phyloP scores from a whole-genome alignment of 1,140 invertebrate species.

The Cyrtorhinus lividipennis region DNA sequence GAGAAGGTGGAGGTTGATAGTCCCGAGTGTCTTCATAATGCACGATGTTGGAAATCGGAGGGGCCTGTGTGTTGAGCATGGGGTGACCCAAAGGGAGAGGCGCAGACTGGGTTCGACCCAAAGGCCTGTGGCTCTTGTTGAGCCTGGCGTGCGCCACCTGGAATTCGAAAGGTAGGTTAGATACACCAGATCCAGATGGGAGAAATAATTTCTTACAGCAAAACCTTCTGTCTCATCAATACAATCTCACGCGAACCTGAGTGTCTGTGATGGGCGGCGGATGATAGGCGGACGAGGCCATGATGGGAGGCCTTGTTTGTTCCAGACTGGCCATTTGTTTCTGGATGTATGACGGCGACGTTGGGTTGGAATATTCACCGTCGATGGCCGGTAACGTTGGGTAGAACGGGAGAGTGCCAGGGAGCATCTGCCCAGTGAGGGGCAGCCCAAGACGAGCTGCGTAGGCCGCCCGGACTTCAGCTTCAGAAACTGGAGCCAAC shows the following conservation, averaged over 20 bases:
- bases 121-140: constrained; percentile 58
- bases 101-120: constrained; percentile 84
- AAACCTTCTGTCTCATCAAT: constrained; percentile 26
- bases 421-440: constrained; percentile 53
- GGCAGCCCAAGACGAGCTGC: constrained; percentile 56
- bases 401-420: constrained; percentile 58
- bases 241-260: constrained; percentile 31
- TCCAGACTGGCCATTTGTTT: constrained; percentile 46
- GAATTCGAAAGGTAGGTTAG: not conserved
- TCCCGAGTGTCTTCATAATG: constrained; percentile 46
- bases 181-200: constrained; percentile 31
- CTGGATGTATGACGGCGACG: constrained; percentile 37
- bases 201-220: constrained; percentile 24
- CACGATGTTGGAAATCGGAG: constrained; percentile 30
- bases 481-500: constrained; percentile 52
- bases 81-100: constrained; percentile 89
- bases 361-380: constrained; percentile 35
- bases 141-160: constrained; percentile 41
- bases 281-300: constrained; percentile 15
- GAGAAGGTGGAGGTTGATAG: constrained; percentile 40
- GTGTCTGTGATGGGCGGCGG: constrained; percentile 41
- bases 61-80: constrained; percentile 46
- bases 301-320: constrained; percentile 29
- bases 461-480: constrained; percentile 56
- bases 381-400: constrained; percentile 48